Evolutionary conservation across 2,113 vertebrate genomes (phyloP).

Genomic region (Lathamus discolor): DNA sequence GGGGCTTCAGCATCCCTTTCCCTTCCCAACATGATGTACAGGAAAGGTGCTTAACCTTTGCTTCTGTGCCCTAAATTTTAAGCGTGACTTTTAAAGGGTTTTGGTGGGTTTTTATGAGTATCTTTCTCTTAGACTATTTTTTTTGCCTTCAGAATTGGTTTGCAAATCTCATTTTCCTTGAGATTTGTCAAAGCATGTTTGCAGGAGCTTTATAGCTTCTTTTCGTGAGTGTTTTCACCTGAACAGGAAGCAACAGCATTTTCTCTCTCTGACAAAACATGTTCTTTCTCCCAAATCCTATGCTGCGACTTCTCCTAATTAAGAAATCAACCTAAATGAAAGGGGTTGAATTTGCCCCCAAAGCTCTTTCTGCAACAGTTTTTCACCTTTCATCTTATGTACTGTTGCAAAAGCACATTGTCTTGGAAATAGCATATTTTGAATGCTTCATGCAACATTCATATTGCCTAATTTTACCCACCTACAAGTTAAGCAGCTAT

Average conservation of each 20-base stretch:
- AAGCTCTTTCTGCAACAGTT: background rate
- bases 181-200: background rate
- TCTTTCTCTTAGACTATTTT: background rate
- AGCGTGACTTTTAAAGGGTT: accelerated
- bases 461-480: background rate
- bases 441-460: background rate
- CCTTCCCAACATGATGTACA: background rate
- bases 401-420: background rate
- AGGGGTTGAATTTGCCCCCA: background rate
- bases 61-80: background rate
- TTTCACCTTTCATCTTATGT: background rate
- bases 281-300: background rate
- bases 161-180: background rate
- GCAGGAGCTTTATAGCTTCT: background rate
- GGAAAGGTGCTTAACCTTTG: background rate
- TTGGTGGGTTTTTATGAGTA: background rate
- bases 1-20: background rate
- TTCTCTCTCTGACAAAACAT: background rate
- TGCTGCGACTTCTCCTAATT: background rate
- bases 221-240: background rate
- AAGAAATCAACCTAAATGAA: background rate
- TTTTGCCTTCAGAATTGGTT: background rate
- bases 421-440: background rate
- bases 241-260: background rate
- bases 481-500: background rate